Base-by-base conservation (phyloP, 30 jellyfish, hydroid and myxozoan species). In the Chironex yamaguchii region DNA sequence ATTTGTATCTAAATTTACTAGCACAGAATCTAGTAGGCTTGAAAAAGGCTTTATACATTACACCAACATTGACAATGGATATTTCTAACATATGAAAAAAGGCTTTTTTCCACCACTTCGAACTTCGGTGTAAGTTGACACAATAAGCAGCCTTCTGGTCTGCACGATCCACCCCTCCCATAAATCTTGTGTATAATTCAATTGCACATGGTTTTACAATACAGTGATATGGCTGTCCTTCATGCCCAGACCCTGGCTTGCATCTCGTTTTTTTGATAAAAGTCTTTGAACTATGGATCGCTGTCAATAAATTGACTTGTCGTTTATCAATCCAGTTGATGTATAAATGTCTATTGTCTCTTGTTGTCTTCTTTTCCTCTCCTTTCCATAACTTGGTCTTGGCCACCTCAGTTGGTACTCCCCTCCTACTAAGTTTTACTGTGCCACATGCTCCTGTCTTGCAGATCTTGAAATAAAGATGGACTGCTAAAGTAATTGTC, bases 81-180 rank as follows among this genome's bases (percentile, higher is more conserved):
- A 72, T 73, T 29, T 34, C 29, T 73, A 72, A 73, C 85, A 36
- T 34, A 21, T 72, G 85, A 73, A 72, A 72, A 21, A 72, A 68
- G 17, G 85, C 76, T 30, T 72, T 72, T 52, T 72, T 72, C 85
- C 75, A 72, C 85, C 80, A 72, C 51, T 72, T 34, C 77, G 30
- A 33, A 21, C 28, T 33, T 3, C 80, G 75, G 11, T 72, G 73
- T 27, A 72, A 30, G 29, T 72, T 36, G 0, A 72, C 62, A 1
- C 34, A 21, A 28, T 34, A 72, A 1, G 62, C 36, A 0, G 77
- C 85, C 50, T 72, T 72, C 28, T 72, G 85, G 77, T 72, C 85
- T 0, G 85, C 85, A 17, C 48, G 78, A 48, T 72, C 75, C 17
- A 72, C 85, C 21, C 85, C 85, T 11, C 85, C 85, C 85, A 72